phyloP scores from a whole-genome alignment of 2,888 invertebrate species.

The Rhaphigaster nebulosa region DNA sequence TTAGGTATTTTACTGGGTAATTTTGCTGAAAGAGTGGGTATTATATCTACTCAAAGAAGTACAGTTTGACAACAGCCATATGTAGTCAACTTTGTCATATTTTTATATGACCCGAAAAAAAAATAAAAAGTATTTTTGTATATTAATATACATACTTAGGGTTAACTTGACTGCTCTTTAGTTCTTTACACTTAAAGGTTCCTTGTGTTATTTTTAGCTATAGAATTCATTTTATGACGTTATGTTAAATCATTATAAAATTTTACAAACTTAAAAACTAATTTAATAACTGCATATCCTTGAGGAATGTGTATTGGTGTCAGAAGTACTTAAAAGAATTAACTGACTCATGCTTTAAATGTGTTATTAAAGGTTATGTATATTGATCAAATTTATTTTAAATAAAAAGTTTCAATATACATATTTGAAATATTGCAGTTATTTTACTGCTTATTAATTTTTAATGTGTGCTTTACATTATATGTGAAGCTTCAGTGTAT shows the following conservation, averaged over 20 bases:
- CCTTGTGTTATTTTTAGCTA: conserved; percentile 19
- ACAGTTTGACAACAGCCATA: conserved; percentile 62
- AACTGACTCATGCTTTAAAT: conserved; percentile 8
- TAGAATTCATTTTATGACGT: background rate
- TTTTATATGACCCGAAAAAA: conserved; percentile 15
- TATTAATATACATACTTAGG: conserved; percentile 36
- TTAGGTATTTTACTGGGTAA: conserved; percentile 73
- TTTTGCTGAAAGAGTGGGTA: conserved; percentile 74
- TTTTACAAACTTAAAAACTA: background rate
- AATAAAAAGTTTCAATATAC: background rate
- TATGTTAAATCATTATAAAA: background rate
- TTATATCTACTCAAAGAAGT: conserved; percentile 69
- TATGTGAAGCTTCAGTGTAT: background rate
- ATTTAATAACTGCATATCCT: background rate
- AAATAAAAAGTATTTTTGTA: conserved; percentile 51
- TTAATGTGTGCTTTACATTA: background rate
- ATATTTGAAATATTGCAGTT: no score
- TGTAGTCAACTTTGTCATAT: background rate
- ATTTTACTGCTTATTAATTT: background rate
- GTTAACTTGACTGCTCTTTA: conserved; percentile 48
- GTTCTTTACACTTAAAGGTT: conserved; percentile 4
- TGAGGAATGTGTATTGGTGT: background rate
- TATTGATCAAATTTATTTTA: background rate
- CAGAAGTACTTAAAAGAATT: background rate
- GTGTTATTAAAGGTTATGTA: background rate